Evolutionary conservation across 2,888 invertebrate species (phyloP).

Genomic region (Esperia sulphurella): DNA sequence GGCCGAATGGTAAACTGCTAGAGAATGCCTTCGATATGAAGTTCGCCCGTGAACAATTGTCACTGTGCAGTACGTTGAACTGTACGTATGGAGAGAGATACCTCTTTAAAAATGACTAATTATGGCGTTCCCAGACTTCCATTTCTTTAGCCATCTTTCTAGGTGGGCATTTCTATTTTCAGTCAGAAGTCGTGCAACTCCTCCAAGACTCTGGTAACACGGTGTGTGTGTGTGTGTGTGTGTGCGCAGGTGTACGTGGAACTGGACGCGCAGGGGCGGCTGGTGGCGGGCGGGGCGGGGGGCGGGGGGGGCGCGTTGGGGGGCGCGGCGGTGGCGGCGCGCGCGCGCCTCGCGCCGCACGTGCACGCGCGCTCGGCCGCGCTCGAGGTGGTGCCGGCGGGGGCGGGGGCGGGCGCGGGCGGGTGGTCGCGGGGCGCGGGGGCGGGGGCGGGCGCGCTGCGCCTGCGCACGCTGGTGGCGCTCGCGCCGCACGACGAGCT

Average conservation of each 20-base stretch:
- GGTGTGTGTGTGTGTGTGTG: not conserved
- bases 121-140: too few relatives aligned
- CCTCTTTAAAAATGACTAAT: too few relatives aligned
- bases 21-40: too few relatives aligned
- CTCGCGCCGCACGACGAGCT: slow-evolving; percentile 83
- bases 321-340: slow-evolving; percentile 11
- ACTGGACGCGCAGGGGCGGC: slow-evolving; percentile 29
- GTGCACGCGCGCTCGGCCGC: slow-evolving; percentile 16
- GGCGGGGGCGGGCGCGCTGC: slow-evolving; percentile 21
- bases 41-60: too few relatives aligned
- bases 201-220: too few relatives aligned
- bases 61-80: too few relatives aligned
- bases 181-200: too few relatives aligned
- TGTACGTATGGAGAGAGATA: too few relatives aligned
- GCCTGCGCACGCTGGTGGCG: slow-evolving; percentile 53
- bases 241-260: slow-evolving; percentile 41
- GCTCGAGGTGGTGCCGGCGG: slow-evolving; percentile 13
- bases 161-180: too few relatives aligned
- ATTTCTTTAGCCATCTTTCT: too few relatives aligned
- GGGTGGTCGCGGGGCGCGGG: slow-evolving; percentile 76
- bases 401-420: slow-evolving; percentile 9
- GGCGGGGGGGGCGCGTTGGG: slow-evolving; percentile 6
- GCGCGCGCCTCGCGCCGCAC: slow-evolving; percentile 12
- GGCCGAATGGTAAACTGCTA: too few relatives aligned
- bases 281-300: slow-evolving; percentile 12